Evolutionary conservation across 2,888 invertebrate species (phyloP), one percentile per base, ranked within the genome.

Genomic region (Cyaniris semiargus): DNA sequence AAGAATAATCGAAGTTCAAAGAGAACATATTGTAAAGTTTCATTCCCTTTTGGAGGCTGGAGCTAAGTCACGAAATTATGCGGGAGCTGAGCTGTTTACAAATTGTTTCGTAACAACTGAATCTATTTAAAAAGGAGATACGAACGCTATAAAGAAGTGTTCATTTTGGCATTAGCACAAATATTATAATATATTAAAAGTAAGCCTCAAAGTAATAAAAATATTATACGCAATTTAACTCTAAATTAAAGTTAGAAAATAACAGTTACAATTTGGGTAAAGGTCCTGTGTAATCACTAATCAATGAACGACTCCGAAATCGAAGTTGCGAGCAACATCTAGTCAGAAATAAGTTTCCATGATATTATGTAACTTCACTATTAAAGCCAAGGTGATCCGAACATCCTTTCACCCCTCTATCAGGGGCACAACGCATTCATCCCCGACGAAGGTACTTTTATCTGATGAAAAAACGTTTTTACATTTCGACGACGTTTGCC

Each of bases 401-500:
- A 13, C 38, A 44, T 44, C 72, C 44, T 72, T 44, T 76, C 76
- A 27, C 31, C 10, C 38, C n/a, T 48, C 70, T 70, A 70, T 48
- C 76, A 76, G 23, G 53, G 48, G 66, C 48, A 31, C 38, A 53
- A 76, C 70, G 48, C 53, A 76, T 76, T 53, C 44, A 76, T 53
- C 71, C 76, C 48, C 13, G 34, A 34, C 53, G 53, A 53, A n/a
- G 76, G 70, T 71, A 76, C 38, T 48, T 76, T 56, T 76, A 71
- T 76, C 76, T 34, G 70, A 76, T 23, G 71, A 56, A 56, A 56
- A 76, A 60, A 56, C 53, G 48, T 71, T 76, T 76, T 56, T 76
- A 53, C 56, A 71, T 71, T 71, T 71, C 53, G 27, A 53, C 71
- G 76, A 71, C 70, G 34, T 34, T 21, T 53, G 31, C 21, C 56